phyloP scores from a whole-genome alignment of 2,888 invertebrate species.

The Tinea trinotella region DNA sequence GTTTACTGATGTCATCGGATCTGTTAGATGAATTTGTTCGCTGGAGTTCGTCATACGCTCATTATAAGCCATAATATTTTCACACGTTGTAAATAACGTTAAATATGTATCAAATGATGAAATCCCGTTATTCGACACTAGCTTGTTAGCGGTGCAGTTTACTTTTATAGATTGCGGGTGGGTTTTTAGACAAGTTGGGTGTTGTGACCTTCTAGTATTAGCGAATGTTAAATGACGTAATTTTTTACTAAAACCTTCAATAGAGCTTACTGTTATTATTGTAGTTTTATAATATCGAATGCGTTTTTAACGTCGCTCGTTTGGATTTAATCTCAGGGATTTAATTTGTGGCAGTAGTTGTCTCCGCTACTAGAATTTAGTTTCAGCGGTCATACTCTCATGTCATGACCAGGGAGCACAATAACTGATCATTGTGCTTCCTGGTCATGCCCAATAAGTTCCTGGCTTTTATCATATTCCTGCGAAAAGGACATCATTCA shows the following conservation, averaged over 20 bases:
- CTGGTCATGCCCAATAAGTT: no score
- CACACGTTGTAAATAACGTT: constrained; percentile 37
- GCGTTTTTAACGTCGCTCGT: no score
- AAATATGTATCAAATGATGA: constrained; percentile 27
- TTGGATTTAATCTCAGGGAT: no score
- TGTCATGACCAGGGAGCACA: no score
- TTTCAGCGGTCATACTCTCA: no score
- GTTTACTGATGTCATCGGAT: neutral
- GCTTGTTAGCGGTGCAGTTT: constrained; percentile 25
- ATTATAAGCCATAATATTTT: constrained; percentile 28
- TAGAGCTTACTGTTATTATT: neutral
- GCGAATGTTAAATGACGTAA: constrained; percentile 1
- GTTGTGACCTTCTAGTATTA: neutral
- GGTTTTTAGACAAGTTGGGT: neutral
- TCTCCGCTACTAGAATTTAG: no score
- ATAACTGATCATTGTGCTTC: no score
- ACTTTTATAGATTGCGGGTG: constrained; percentile 17
- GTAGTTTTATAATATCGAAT: no score
- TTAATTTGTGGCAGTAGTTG: no score
- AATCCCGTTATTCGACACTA: constrained; percentile 29
- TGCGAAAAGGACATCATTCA: no score
- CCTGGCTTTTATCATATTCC: no score
- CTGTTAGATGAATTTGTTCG: constrained; percentile 14
- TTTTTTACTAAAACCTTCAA: neutral
- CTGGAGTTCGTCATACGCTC: constrained; percentile 22